A percentile compares a stretch with the other conserved stretches of the same genome.
Conservation (phyloP, 2,888 invertebrate genomes). For the Bellardia pandia region DNA sequence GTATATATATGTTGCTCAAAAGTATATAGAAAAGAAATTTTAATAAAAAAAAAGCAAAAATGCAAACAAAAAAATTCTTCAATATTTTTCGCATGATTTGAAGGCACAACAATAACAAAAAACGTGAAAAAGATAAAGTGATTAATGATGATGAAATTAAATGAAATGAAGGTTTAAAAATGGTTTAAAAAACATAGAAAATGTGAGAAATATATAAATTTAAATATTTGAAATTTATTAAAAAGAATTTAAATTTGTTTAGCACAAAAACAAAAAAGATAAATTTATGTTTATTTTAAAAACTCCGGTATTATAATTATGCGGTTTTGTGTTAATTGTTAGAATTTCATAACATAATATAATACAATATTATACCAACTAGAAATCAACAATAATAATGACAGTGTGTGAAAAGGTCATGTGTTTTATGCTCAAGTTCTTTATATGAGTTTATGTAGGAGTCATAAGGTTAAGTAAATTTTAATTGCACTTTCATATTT, state of each 20-base stretch:
- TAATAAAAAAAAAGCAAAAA: neutral
- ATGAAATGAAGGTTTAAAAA: constrained; percentile 1
- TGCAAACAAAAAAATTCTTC: neutral
- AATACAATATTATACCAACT: constrained; percentile 28
- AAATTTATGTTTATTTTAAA: neutral
- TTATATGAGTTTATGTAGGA: neutral
- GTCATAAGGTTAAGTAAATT: constrained; percentile 53
- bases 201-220: neutral
- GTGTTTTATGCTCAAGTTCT: neutral
- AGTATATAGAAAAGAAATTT: neutral
- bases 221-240: neutral
- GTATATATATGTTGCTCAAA: neutral
- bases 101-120: neutral
- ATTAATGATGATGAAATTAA: constrained; percentile 23
- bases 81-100: neutral
- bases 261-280: neutral
- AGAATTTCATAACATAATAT: neutral
- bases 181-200: neutral
- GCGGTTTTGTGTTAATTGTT: constrained; percentile 4
- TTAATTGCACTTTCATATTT: constrained; percentile 24
- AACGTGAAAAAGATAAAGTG: constrained; percentile 5
- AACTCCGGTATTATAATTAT: neutral
- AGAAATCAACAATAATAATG: neutral
- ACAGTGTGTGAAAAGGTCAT: neutral
- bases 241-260: constrained; percentile 1